Evolutionary conservation across 2,797 vertebrate species (phyloP), one percentile per base, ranked within the genome.

Genomic region (Myripristis jacobus): DNA sequence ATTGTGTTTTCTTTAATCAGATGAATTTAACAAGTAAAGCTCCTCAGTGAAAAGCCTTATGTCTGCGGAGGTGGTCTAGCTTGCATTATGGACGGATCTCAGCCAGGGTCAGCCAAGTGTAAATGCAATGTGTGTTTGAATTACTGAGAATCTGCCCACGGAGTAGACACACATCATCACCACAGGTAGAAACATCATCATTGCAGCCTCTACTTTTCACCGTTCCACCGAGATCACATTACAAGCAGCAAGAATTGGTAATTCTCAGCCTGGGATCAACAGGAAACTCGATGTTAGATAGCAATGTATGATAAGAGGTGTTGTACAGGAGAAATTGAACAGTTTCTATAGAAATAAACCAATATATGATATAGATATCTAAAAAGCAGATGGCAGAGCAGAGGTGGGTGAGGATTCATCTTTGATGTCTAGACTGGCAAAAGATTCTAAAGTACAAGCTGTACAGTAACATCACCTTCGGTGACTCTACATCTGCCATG

Each of bases 11-110:
- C 13, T 44, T 71, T 62, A 72, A 61, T 60, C 15, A 12, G 25
- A 21, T 21, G 44, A 63, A 53, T 67, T 47, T 18, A 67, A 24
- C 19, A 56, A 75, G 69, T 50, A 38, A 47, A 79, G 41, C 65
- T 38, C 50, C 48, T 8, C 50, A 10, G 27, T 51, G 12, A 36
- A 67, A 71, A 54, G 60, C 69, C 60, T 0, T 53, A 21, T 48
- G 8, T 4, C 66, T 82, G 63, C 10, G 24, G 68, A 66, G 57
- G 57, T 70, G 68, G 60, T 65, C 60, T 63, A 47, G 62, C 51
- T 52, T 6, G 25, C 38, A 36, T 46, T 56, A 31, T 61, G 52
- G 52, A 27, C 80, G 69, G 62, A 77, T 47, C 46, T 29, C 25
- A 48, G 38, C 65, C 53, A 64, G 50, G 66, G 22, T 57, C 61